These are phyloP conservation scores for Microplitis demolitor DNA, from an alignment of 1,140 invertebrate species.

Conservation along the genomic window DNA sequence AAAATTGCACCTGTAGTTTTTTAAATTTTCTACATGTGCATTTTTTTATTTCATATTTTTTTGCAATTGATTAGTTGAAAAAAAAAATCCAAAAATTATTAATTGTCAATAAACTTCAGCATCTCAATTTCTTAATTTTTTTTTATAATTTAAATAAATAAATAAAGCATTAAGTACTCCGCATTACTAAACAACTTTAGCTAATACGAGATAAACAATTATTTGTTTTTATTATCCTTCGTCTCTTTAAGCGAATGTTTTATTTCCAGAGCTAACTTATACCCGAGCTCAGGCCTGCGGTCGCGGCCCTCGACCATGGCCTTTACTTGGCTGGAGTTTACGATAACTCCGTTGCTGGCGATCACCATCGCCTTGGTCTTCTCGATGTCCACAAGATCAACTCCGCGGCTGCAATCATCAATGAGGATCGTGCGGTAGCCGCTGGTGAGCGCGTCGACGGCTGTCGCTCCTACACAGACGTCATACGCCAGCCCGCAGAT, in stretches of 20 bases:
- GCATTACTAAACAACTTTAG: background rate
- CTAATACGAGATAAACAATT: background rate
- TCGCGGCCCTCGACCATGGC: conserved; percentile 87
- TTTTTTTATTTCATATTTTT: no score
- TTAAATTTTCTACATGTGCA: no score
- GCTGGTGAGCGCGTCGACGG: conserved; percentile 82
- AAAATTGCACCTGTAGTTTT: no score
- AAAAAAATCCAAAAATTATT: no score
- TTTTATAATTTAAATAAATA: background rate
- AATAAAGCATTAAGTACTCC: background rate
- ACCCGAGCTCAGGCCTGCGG: conserved; percentile 82
- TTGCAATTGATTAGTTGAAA: no score
- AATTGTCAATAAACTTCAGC: no score
- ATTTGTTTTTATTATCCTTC: background rate
- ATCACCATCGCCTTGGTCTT: conserved; percentile 78
- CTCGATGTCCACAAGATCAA: conserved; percentile 83
- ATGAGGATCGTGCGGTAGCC: conserved; percentile 89
- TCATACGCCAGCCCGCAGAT: conserved; percentile 96
- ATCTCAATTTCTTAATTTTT: background rate
- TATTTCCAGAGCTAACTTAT: conserved; percentile 83
- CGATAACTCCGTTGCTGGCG: conserved; percentile 77
- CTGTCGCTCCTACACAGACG: conserved; percentile 92
- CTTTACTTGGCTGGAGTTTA: conserved; percentile 76
- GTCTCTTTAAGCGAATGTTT: conserved; percentile 53
- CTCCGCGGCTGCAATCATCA: conserved; percentile 89